A percentile compares a stretch with the other conserved stretches of the same genome.
These are phyloP conservation scores for Globodera ellingtonae DNA, from an alignment of 1,140 invertebrate species.

Conservation along the genomic window DNA sequence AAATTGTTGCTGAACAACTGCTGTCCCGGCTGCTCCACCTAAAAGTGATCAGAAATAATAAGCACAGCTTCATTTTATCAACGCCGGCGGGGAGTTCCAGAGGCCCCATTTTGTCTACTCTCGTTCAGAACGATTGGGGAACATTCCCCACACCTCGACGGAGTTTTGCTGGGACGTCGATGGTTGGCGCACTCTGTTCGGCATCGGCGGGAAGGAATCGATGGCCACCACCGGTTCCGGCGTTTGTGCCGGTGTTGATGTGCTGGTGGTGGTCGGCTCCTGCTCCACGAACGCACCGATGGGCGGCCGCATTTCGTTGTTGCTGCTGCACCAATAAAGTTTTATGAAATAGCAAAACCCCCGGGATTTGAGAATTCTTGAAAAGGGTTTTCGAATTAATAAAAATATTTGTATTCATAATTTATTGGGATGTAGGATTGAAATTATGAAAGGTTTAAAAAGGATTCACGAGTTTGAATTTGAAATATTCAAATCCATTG, in stretches of 20 bases:
- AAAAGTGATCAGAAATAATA: not conserved
- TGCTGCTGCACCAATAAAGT: not conserved
- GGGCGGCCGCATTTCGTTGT: not conserved
- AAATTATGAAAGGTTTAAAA: too few species aligned
- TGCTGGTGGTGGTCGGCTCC: conserved; percentile 14
- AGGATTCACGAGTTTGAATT: too few species aligned
- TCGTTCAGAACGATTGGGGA: too few species aligned
- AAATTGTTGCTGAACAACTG: not conserved
- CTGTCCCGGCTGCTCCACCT: conserved; percentile 12
- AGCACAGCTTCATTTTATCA: too few species aligned
- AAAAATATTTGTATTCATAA: too few species aligned
- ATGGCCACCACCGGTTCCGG: conserved; percentile 32
- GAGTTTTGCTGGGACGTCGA: not conserved
- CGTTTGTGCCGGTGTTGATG: conserved; percentile 3
- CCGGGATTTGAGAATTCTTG: too few species aligned
- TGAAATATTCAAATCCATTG: too few species aligned
- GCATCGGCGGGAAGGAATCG: conserved; percentile 28
- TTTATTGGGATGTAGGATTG: too few species aligned
- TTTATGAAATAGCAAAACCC: too few species aligned
- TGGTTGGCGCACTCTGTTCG: conserved; percentile 7
- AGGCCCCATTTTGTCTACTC: too few species aligned
- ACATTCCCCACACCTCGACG: not conserved
- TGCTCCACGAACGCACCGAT: not conserved
- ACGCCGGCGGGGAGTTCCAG: too few species aligned
- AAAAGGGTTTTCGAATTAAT: too few species aligned